phyloP scores from a whole-genome alignment of 2,888 invertebrate genomes.

The Hypsopygia costalis region DNA sequence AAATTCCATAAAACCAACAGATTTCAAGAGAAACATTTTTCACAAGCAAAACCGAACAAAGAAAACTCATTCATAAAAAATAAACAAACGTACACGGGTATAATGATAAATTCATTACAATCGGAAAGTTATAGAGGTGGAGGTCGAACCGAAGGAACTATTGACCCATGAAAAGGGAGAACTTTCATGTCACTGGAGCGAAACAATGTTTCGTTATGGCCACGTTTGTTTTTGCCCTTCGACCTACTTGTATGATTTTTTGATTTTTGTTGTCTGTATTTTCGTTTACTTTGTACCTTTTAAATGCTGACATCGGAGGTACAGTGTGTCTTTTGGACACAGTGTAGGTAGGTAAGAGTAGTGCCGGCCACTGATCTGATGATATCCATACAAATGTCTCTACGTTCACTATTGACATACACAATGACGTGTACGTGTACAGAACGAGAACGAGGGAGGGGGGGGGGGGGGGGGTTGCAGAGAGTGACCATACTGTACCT shows the following conservation, averaged over 20 bases:
- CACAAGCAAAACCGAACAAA: slow-evolving; percentile 3
- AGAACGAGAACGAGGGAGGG: no score
- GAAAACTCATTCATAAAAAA: slow-evolving; percentile 10
- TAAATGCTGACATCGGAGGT: no score
- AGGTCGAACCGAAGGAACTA: slow-evolving; percentile 1
- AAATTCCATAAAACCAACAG: slow-evolving; percentile 1
- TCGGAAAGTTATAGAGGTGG: slow-evolving; percentile 3
- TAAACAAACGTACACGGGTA: slow-evolving; percentile 5
- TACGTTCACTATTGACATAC: no score
- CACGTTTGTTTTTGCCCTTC: background rate
- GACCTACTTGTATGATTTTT: background rate
- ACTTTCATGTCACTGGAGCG: slow-evolving; percentile 9
- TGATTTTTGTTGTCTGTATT: background rate
- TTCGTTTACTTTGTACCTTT: no score
- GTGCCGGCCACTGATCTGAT: no score
- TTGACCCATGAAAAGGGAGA: slow-evolving; percentile 9
- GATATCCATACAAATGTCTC: no score
- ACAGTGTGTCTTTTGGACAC: no score
- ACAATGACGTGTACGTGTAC: no score
- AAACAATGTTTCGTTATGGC: slow-evolving; percentile 4
- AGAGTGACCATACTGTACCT: no score
- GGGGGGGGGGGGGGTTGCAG: no score
- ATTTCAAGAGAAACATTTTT: background rate
- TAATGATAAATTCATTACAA: slow-evolving; percentile 11
- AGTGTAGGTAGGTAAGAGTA: no score